Conservation (phyloP, 2,797 vertebrate genomes). For the Enteromius treurensis region DNA sequence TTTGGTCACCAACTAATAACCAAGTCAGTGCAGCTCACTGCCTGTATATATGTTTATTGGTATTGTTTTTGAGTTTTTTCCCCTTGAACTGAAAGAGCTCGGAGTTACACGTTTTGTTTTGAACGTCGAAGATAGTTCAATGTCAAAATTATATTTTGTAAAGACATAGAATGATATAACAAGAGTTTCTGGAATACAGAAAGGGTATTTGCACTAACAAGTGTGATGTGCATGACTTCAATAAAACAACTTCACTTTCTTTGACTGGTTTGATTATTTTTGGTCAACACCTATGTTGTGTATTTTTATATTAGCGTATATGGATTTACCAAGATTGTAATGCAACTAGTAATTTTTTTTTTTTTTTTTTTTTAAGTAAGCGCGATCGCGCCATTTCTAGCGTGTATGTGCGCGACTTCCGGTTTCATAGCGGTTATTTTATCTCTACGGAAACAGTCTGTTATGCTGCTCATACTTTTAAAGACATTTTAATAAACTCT, state of each 20-base stretch:
- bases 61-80: slow-evolving; percentile 77
- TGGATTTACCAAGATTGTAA: background rate
- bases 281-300: background rate
- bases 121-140: slow-evolving; percentile 79
- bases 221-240: slow-evolving; percentile 92
- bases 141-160: slow-evolving; percentile 94
- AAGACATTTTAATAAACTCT: background rate
- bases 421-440: background rate
- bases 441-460: background rate
- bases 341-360: background rate
- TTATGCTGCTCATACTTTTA: background rate
- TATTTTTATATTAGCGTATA: background rate
- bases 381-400: background rate
- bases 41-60: slow-evolving; percentile 87
- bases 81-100: slow-evolving; percentile 81
- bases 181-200: slow-evolving; percentile 88
- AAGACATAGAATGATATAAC: slow-evolving; percentile 83
- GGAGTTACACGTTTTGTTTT: slow-evolving; percentile 83
- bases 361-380: background rate
- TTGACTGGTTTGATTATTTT: slow-evolving; percentile 59
- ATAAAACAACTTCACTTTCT: slow-evolving; percentile 90
- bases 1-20: slow-evolving; percentile 59
- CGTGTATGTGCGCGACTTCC: background rate
- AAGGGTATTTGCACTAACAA: slow-evolving; percentile 91
- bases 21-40: slow-evolving; percentile 82